phyloP scores from a whole-genome alignment of 2,797 vertebrate genomes.

The Squalus acanthias region DNA sequence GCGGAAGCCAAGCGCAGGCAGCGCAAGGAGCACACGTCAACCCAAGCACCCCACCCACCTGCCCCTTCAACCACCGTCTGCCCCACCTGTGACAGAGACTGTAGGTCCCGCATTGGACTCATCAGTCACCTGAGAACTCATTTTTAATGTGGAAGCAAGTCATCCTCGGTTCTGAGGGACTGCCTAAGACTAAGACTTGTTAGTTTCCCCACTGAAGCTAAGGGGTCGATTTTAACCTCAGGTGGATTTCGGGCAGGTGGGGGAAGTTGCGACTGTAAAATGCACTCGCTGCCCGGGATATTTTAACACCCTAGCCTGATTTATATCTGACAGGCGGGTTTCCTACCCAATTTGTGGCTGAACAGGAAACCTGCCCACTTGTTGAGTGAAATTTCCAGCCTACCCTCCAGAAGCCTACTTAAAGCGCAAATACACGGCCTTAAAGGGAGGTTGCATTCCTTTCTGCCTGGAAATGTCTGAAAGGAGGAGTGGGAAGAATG shows the following conservation, averaged over 20 bases:
- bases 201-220: neutral
- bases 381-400: neutral
- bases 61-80: too few species aligned
- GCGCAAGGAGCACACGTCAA: too few species aligned
- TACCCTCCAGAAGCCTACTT: neutral
- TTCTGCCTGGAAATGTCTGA: neutral
- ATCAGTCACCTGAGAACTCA: too few species aligned
- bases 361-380: neutral
- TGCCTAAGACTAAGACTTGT: neutral
- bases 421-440: neutral
- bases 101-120: too few species aligned
- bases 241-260: neutral
- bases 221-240: neutral
- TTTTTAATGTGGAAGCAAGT: too few species aligned
- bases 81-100: too few species aligned
- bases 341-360: neutral
- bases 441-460: neutral
- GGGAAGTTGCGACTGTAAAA: neutral
- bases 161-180: too few species aligned
- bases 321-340: neutral
- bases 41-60: too few species aligned
- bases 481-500: neutral
- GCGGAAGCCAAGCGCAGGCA: too few species aligned
- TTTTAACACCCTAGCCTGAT: neutral
- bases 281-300: neutral